Evolutionary conservation across 2,888 invertebrate genomes (phyloP), one percentile per base, ranked within the genome.

Genomic region (Trissolcus brochymenae): DNA sequence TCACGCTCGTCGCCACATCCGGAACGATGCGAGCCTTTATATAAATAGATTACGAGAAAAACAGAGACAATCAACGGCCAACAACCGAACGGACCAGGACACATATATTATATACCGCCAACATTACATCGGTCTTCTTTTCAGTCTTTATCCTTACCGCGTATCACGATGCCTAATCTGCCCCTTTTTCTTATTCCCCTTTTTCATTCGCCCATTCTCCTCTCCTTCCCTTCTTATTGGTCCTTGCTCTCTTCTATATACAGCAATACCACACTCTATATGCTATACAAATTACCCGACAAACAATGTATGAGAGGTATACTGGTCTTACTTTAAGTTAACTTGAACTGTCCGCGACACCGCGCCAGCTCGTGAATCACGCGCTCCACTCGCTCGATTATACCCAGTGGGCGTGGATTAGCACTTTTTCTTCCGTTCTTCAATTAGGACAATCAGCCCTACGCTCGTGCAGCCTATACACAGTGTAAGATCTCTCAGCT

Each of bases 11-110:
- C 49, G 65, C 59, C 66, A 68, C 68, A 75, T 76, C 78, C 74
- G 76, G 78, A 78, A 76, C 76, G 75, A 68, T 71, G 64, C 79
- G 72, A 77, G 62, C 72, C 66, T 71, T 74, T 79, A 75, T 78
- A 80, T 80, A 80, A 80, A 80, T 79, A 79, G 79, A 79, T 79
- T 68, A 76, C 76, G 78, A 78, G 73, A 78, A 78, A 79, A 76
- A 78, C 64, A 80, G 73, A 73, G 78, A 79, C 76, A 74, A 79
- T 76, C 70, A 70, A 65, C 68, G 71, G 55, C 57, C 71, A 78
- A 65, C 78, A 79, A 74, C 66, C 71, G 71, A 80, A 46, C 43
- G 16, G 35, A 79, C 65, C 81, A 40, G 65, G 77, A 80, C 80
- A 72, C 64, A 16, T 54, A 67, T 68, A 79, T 79, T 78, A 73